These are phyloP conservation scores for Goniozus legneri DNA, from an alignment of 1,140 invertebrate species.

Conservation along the genomic window DNA sequence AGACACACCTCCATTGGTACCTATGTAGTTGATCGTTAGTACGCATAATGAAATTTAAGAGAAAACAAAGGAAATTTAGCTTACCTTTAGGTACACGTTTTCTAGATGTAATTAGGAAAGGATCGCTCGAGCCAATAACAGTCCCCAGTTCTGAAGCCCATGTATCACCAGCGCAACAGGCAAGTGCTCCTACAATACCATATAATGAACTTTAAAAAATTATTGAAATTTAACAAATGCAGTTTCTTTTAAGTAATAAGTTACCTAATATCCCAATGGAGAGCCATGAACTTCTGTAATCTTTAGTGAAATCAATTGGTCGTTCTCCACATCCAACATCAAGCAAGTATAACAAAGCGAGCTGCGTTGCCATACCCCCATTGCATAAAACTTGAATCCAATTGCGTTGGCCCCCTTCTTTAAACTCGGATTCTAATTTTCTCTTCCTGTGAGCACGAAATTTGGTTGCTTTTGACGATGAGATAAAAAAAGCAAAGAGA, in stretches of 20 bases:
- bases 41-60: neutral
- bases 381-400: conserved; percentile 92
- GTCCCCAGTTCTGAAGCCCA: conserved; percentile 88
- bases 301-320: conserved; percentile 72
- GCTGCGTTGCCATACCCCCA: conserved; percentile 76
- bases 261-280: conserved; percentile 73
- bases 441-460: conserved; percentile 67
- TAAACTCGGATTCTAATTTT: conserved; percentile 75
- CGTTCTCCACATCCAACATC: conserved; percentile 76
- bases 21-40: conserved; percentile 42
- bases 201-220: neutral
- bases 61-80: conserved; percentile 3
- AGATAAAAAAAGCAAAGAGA: conserved; percentile 75
- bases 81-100: conserved; percentile 73
- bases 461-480: conserved; percentile 80
- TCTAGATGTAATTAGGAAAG: conserved; percentile 73
- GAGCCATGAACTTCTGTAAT: conserved; percentile 80
- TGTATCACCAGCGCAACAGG: conserved; percentile 86
- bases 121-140: conserved; percentile 66
- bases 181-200: conserved; percentile 62
- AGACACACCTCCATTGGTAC: conserved; percentile 82
- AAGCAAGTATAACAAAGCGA: conserved; percentile 76
- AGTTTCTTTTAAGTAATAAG: conserved; percentile 3
- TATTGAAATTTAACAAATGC: neutral
- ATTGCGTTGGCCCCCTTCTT: conserved; percentile 83